Evolutionary conservation across 2,888 invertebrate genomes (phyloP).

Genomic region (Arctia plantaginis): DNA sequence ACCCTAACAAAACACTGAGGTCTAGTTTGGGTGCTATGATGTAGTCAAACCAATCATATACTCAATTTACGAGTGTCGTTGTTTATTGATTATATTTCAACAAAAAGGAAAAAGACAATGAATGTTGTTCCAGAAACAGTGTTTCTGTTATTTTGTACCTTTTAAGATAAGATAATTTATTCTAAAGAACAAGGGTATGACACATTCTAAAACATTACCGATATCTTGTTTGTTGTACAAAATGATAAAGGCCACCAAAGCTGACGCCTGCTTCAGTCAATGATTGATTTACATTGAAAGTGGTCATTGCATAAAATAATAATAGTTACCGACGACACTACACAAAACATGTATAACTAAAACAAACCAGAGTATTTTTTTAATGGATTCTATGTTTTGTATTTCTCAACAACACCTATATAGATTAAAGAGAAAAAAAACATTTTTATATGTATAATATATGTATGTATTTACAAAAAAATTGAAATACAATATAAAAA

Average conservation of each 20-base stretch:
- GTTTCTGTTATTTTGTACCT: not conserved
- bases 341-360: too few species aligned
- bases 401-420: too few species aligned
- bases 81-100: not conserved
- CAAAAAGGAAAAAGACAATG: not conserved
- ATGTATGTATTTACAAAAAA: too few species aligned
- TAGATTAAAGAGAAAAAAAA: too few species aligned
- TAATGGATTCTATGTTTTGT: too few species aligned
- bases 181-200: not conserved
- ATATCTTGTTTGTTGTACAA: not conserved
- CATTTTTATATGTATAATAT: too few species aligned
- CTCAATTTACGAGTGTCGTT: not conserved
- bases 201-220: not conserved
- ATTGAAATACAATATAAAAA: too few species aligned
- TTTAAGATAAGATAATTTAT: conserved; percentile 8
- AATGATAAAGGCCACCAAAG: conserved; percentile 3
- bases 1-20: too few species aligned
- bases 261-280: not conserved
- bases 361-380: too few species aligned
- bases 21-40: too few species aligned
- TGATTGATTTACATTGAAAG: not conserved
- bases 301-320: not conserved
- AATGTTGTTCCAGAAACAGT: not conserved
- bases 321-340: not conserved
- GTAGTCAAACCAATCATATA: too few species aligned